A percentile compares a stretch with the other conserved stretches of the same genome.
phyloP scores from a whole-genome alignment of 2,888 invertebrate genomes.

The Sminthurinus aureus region DNA sequence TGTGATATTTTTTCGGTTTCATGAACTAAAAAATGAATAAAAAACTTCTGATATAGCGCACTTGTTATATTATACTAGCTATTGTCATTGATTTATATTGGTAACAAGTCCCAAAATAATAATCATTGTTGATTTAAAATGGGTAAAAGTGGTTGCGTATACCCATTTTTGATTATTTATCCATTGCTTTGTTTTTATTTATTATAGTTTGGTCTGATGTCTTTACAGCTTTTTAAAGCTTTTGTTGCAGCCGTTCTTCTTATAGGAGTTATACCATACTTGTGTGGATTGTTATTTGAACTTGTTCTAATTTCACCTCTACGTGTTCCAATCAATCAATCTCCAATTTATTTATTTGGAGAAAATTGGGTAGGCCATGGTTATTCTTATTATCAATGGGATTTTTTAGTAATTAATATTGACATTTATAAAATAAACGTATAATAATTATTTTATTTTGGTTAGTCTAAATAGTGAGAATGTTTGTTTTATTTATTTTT shows the following conservation, averaged over 20 bases:
- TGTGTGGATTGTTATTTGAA: slow-evolving; percentile 91
- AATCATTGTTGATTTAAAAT: too few relatives aligned
- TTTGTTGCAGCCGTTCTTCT: slow-evolving; percentile 74
- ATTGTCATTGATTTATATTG: too few relatives aligned
- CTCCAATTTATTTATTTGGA: slow-evolving; percentile 68
- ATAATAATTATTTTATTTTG: too few relatives aligned
- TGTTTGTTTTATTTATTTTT: slow-evolving; percentile 61
- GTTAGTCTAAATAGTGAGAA: too few relatives aligned
- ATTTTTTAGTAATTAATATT: too few relatives aligned
- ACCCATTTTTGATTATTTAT: slow-evolving; percentile 12
- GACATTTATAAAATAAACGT: too few relatives aligned
- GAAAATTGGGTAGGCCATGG: slow-evolving; percentile 65
- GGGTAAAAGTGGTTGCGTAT: not conserved
- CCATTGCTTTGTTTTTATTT: not conserved
- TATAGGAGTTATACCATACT: slow-evolving; percentile 87
- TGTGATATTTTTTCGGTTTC: too few relatives aligned
- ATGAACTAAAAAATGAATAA: too few relatives aligned
- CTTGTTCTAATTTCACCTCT: slow-evolving; percentile 90
- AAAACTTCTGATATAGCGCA: too few relatives aligned
- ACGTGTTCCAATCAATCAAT: slow-evolving; percentile 89
- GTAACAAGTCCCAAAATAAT: too few relatives aligned
- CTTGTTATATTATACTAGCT: too few relatives aligned
- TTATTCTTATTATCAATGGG: too few relatives aligned
- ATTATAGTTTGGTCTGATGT: slow-evolving; percentile 45
- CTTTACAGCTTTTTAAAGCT: slow-evolving; percentile 73